A percentile compares a stretch with the other conserved stretches of the same genome.
phyloP scores from a whole-genome alignment of 2,113 vertebrate genomes.

The Gallinago jamesoni region DNA sequence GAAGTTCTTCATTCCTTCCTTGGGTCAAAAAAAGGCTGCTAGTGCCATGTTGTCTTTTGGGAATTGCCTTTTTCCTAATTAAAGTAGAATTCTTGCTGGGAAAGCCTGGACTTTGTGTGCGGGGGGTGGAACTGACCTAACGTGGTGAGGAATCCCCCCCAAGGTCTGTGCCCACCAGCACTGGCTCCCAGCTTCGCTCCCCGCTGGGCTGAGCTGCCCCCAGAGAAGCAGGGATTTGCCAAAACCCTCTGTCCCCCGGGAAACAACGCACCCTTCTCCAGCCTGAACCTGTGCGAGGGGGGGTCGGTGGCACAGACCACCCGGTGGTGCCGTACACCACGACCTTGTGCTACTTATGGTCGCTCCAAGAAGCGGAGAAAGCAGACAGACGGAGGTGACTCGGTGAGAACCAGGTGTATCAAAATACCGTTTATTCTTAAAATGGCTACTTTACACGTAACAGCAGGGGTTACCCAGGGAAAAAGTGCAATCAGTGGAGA shows the following conservation, averaged over 20 bases:
- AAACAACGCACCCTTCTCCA: fast-evolving
- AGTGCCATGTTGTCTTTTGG: neutral
- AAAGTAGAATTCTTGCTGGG: neutral
- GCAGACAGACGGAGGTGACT: neutral
- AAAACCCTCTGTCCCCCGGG: neutral
- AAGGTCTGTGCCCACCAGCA: neutral
- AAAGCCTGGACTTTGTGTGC: neutral
- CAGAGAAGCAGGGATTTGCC: neutral
- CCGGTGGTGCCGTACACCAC: neutral
- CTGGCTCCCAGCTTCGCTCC: neutral
- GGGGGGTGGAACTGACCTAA: neutral
- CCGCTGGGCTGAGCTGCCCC: neutral
- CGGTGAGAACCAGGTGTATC: conserved; percentile 27
- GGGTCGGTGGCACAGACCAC: neutral
- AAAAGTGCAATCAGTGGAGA: conserved; percentile 24
- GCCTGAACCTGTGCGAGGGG: neutral
- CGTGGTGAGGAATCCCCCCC: neutral
- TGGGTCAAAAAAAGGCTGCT: neutral
- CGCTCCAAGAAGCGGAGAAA: neutral
- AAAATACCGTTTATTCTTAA: conserved; percentile 75
- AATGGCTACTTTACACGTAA: conserved; percentile 40
- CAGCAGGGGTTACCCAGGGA: conserved; percentile 31
- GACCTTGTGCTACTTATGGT: neutral
- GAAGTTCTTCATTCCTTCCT: neutral
- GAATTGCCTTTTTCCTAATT: neutral